Base-by-base conservation (phyloP, 2,888 invertebrate genomes). In the Mythimna loreyi region DNA sequence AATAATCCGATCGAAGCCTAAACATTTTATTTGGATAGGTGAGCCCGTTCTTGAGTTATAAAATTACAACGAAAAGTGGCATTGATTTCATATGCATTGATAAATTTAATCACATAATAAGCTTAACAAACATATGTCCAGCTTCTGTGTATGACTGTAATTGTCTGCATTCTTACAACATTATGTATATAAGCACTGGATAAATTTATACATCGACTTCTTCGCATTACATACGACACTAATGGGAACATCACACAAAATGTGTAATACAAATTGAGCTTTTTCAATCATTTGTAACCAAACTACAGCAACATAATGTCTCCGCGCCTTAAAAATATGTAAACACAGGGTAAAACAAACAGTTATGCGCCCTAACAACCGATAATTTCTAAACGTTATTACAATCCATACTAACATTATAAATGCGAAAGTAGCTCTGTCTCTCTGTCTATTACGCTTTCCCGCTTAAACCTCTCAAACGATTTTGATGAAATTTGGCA, bases 381-480 rank as follows among this genome's bases (percentile, higher is more conserved):
- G 36, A 75, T 80, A 52, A 70, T 55, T 80, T 75, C 55, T 65
- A 70, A 75, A 77, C 47, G 61, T 70, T 80, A 75, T 62, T 75
- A 55, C 61, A 64, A 28, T 33, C n/a, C n/a, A n/a, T n/a, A n/a
- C n/a, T n/a, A n/a, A n/a, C n/a, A n/a, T n/a, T n/a, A n/a, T n/a
- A n/a, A n/a, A n/a, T n/a, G n/a, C n/a, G n/a, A n/a, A n/a, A n/a
- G n/a, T n/a, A n/a, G n/a, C n/a, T n/a, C n/a, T n/a, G n/a, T n/a
- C n/a, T n/a, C n/a, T n/a, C n/a, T n/a, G n/a, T n/a, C n/a, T n/a
- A n/a, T n/a, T n/a, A n/a, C n/a, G n/a, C n/a, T n/a, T n/a, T n/a
- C n/a, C n/a, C n/a, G n/a, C n/a, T n/a, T n/a, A n/a, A n/a, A n/a
- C n/a, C n/a, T n/a, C n/a, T n/a, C n/a, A n/a, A n/a, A n/a, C n/a